A percentile compares a stretch with the other conserved stretches of the same genome.
phyloP scores from a whole-genome alignment of 1,140 invertebrate genomes.

The Anastatus disparis region DNA sequence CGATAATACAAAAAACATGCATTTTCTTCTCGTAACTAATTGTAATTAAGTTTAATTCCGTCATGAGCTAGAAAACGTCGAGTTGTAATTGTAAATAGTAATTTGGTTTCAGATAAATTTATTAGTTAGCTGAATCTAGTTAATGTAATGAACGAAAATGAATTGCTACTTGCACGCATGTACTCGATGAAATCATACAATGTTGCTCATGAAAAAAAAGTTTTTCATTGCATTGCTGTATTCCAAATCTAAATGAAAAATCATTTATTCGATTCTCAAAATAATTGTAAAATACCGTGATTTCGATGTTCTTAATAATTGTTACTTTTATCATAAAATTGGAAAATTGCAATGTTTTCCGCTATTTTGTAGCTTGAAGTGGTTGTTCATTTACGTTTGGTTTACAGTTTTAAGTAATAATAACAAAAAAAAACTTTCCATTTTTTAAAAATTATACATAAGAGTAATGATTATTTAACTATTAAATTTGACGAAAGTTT shows the following conservation, averaged over 20 bases:
- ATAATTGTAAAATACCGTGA: background rate
- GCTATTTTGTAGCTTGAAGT: background rate
- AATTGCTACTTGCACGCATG: conserved; percentile 24
- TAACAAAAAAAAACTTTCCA: background rate
- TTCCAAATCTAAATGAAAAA: conserved; percentile 10
- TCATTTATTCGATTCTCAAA: background rate
- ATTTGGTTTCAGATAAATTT: conserved; percentile 11
- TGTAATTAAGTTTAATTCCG: background rate
- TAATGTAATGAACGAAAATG: conserved; percentile 9
- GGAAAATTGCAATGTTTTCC: background rate
- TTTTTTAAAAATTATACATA: conserved; percentile 10
- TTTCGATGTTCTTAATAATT: background rate
- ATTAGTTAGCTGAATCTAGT: conserved; percentile 9
- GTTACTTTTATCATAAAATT: background rate
- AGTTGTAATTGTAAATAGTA: conserved; percentile 20
- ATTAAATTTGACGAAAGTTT: background rate
- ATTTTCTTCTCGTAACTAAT: conserved; percentile 37
- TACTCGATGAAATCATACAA: background rate
- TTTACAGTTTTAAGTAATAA: background rate
- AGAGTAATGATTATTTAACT: background rate
- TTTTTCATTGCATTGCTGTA: background rate
- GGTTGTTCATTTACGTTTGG: background rate
- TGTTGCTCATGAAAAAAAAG: conserved; percentile 8
- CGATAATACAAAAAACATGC: conserved; percentile 30
- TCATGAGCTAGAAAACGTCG: background rate